Evolutionary conservation across 2,888 invertebrate species (phyloP).

Genomic region (Dolichomitus sp.): DNA sequence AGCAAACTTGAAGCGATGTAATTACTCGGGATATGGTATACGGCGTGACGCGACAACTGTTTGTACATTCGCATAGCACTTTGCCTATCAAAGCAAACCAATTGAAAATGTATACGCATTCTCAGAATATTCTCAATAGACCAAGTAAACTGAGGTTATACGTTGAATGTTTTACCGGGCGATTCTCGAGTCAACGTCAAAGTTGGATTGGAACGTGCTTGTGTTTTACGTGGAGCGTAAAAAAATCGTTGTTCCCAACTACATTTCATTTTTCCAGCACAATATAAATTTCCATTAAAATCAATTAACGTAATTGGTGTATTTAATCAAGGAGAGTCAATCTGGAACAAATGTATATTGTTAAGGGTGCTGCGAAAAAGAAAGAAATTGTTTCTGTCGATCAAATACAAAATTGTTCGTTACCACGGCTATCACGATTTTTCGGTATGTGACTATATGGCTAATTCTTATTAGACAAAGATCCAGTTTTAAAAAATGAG

Average conservation of each 20-base stretch:
- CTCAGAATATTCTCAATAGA: not conserved
- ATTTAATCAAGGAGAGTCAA: not conserved
- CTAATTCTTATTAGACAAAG: not conserved
- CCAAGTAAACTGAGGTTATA: not conserved
- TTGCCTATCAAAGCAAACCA: constrained; percentile 10
- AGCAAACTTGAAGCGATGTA: not conserved
- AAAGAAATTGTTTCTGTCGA: too few species aligned
- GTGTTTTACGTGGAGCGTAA: too few species aligned
- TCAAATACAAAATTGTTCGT: too few species aligned
- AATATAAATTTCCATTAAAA: not conserved
- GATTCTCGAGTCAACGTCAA: not conserved
- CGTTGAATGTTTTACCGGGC: not conserved
- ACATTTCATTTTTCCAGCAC: too few species aligned
- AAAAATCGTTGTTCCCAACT: too few species aligned
- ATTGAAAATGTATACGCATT: not conserved
- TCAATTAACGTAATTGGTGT: not conserved
- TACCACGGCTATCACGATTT: not conserved
- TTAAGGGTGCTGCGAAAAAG: not conserved
- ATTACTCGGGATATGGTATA: constrained; percentile 6
- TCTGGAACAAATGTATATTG: not conserved
- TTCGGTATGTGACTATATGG: not conserved
- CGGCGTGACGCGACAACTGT: not conserved
- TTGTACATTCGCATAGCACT: not conserved
- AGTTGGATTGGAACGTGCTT: not conserved
- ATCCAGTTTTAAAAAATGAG: not conserved